These are phyloP conservation scores for Drosophila erecta DNA, from an alignment of 1,140 invertebrate species.

Conservation along the genomic window DNA sequence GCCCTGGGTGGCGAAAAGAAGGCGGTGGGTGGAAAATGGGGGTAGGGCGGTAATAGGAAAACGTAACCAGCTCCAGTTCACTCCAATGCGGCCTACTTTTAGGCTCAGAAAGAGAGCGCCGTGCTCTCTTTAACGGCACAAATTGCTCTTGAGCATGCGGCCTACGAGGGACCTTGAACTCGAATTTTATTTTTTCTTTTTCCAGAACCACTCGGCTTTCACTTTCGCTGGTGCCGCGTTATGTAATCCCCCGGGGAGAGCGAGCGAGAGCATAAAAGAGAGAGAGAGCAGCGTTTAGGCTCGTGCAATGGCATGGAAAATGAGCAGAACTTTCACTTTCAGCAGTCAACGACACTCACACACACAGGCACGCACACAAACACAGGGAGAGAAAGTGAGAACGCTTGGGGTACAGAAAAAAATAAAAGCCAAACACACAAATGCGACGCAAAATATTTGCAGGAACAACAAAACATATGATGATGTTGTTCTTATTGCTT, in stretches of 20 bases:
- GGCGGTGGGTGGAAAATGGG: not conserved
- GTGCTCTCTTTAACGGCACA: slow-evolving; percentile 12
- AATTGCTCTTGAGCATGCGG: slow-evolving; percentile 76
- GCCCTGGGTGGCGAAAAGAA: slow-evolving; percentile 29
- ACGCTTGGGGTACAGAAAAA: slow-evolving; percentile 58
- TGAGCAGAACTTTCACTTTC: slow-evolving; percentile 76
- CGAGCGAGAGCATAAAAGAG: slow-evolving; percentile 1
- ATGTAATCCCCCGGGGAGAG: slow-evolving; percentile 64
- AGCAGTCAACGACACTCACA: slow-evolving; percentile 69
- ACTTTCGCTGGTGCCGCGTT: slow-evolving; percentile 56
- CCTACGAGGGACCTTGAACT: slow-evolving; percentile 82
- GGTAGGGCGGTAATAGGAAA: not conserved
- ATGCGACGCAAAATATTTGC: slow-evolving; percentile 52
- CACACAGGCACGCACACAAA: not conserved
- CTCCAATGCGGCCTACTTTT: slow-evolving; percentile 73
- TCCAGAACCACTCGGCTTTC: slow-evolving; percentile 16
- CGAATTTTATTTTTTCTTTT: slow-evolving; percentile 44
- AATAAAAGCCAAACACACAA: slow-evolving; percentile 44
- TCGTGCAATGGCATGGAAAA: slow-evolving; percentile 70
- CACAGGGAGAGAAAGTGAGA: slow-evolving; percentile 8
- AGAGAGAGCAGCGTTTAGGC: slow-evolving; percentile 51
- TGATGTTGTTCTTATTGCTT: slow-evolving; percentile 28
- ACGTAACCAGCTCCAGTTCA: slow-evolving; percentile 23
- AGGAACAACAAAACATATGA: slow-evolving; percentile 69
- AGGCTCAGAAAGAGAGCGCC: slow-evolving; percentile 38